Percentiles rank a stretch among this genome's conserved stretches.
These are phyloP conservation scores for Lanius collurio DNA, from an alignment of 2,113 vertebrate genomes.

Conservation along the genomic window DNA sequence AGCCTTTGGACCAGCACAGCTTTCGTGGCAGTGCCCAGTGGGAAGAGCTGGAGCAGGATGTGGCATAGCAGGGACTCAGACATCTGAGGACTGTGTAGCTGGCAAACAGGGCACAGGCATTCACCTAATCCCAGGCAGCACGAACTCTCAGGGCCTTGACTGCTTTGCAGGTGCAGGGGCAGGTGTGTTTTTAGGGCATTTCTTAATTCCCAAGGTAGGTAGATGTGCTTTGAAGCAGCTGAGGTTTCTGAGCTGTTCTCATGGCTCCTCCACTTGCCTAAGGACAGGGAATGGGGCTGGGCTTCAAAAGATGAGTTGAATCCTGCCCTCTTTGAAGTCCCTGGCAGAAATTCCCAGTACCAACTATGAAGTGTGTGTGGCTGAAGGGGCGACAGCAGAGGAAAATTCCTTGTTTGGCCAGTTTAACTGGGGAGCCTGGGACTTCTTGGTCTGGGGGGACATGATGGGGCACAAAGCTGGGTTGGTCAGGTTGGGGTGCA, in stretches of 20 bases:
- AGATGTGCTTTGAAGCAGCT: constrained; percentile 25
- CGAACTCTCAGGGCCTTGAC: fast-evolving
- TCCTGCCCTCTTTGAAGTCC: constrained; percentile 61
- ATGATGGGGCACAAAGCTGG: no score
- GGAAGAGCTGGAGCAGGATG: neutral
- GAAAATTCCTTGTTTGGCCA: neutral
- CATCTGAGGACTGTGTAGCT: neutral
- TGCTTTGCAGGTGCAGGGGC: neutral
- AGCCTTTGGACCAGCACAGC: neutral
- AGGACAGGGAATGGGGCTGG: neutral
- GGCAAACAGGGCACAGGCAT: fast-evolving
- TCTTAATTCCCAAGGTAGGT: constrained; percentile 25
- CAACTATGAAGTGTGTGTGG: neutral
- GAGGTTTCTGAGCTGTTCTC: constrained; percentile 61
- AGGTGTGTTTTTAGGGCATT: neutral
- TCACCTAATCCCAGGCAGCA: neutral
- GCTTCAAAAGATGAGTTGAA: constrained; percentile 18
- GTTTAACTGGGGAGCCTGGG: neutral
- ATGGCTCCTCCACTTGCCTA: constrained; percentile 34
- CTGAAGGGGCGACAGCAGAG: neutral
- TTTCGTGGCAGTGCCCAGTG: neutral
- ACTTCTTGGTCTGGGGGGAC: neutral
- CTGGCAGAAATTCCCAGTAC: constrained; percentile 23
- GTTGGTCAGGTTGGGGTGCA: neutral
- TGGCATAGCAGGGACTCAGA: neutral